Evolutionary conservation across 2,113 vertebrate genomes (phyloP), one percentile per base, ranked within the genome.

Genomic region (Eulemur rufifrons): DNA sequence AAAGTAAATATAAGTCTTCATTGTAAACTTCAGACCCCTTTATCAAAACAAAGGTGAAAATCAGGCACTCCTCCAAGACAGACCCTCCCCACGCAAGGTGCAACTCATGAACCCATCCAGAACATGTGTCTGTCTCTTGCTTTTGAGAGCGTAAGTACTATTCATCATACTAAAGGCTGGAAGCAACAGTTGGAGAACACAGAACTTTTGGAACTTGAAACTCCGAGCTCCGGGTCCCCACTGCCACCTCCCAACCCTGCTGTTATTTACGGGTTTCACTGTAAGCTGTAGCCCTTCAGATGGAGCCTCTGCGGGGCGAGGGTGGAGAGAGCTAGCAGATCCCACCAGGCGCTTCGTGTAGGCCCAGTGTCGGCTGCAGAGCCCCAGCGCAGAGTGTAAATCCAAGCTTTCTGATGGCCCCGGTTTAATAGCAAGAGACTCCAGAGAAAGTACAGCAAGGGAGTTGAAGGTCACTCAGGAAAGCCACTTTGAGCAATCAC

Each of bases 11-110:
- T 9, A 85, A 89, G n/a, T 77, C 32, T 74, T 84, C 12, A 12
- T 66, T 47, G 82, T 29, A 93, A 73, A 18, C 64, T 45, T 12
- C 4, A 95, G 66, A 85, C 8, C 7, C 25, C 37, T 86, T 84
- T 76, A 78, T 84, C 37, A 54, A 83, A 95, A 77, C n/a, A 66
- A 13, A 78, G 42, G 17, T 82, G 68, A 66, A 50, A 86, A 54
- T 34, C n/a, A 47, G 61, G 34, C 0, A 0, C 54, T 17, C 20
- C 7, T 64, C 10, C 61, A 69, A 3, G 32, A 39, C 64, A 61
- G 42, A 39, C 50, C 15, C 3, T 89, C 74, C 56, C 45, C 27
- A 82, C 50, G 80, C 54, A 32, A n/a, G 25, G 45, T 76, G 68
- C 63, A 52, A 34, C n/a, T 59, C 25, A 3, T 32, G 10, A 34